Evolutionary conservation across 1,140 invertebrate genomes (phyloP).

Genomic region (Chrysoperla carnea): DNA sequence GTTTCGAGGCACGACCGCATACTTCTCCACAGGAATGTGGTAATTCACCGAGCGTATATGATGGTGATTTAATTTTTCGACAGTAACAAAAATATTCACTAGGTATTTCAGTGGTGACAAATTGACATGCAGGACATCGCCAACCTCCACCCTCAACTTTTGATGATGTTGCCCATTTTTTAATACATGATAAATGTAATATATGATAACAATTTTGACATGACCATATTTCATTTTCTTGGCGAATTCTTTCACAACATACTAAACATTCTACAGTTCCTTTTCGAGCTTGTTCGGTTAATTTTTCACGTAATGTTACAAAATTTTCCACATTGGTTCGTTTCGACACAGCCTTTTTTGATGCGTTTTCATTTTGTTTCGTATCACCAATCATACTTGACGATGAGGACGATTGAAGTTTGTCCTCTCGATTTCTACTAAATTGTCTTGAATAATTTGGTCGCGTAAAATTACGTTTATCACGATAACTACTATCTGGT

Average conservation of each 20-base stretch:
- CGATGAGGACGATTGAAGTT: too few species aligned
- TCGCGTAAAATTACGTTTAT: too few species aligned
- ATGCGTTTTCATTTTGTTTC: too few species aligned
- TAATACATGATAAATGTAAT: constrained; percentile 75
- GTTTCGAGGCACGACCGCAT: constrained; percentile 45
- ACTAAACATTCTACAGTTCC: constrained; percentile 79
- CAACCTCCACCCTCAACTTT: constrained; percentile 62
- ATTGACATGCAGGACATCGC: constrained; percentile 86
- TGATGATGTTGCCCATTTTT: constrained; percentile 78
- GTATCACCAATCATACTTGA: too few species aligned
- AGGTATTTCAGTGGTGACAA: constrained; percentile 45
- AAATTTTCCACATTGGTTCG: constrained; percentile 5
- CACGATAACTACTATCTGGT: too few species aligned
- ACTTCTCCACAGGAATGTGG: constrained; percentile 82
- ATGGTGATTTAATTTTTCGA: constrained; percentile 53
- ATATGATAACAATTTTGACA: constrained; percentile 84
- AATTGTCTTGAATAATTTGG: too few species aligned
- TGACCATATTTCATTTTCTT: constrained; percentile 69
- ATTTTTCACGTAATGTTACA: constrained; percentile 50
- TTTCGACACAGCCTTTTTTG: too few species aligned
- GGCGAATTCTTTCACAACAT: constrained; percentile 71
- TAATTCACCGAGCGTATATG: constrained; percentile 49
- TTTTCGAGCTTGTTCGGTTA: constrained; percentile 61
- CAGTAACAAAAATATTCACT: constrained; percentile 69
- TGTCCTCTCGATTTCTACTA: too few species aligned